A percentile compares a stretch with the other conserved stretches of the same genome.
Conservation (phyloP, 1,140 invertebrate genomes). For the Druon quercuslanigerum region DNA sequence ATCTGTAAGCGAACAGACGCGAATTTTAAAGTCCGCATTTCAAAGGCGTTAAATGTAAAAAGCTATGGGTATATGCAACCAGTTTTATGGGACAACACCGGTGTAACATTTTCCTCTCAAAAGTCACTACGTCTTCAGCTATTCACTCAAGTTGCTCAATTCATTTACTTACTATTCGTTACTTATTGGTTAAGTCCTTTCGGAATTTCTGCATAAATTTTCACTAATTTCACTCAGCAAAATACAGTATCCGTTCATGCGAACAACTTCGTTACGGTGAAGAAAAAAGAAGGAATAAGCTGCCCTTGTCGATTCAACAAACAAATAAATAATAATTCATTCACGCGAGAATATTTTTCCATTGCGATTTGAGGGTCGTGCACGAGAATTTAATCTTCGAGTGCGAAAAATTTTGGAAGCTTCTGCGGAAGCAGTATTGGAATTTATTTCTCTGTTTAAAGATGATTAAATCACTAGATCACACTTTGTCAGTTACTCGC, state of each 20-base stretch:
- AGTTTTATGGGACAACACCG: neutral
- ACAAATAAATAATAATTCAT: neutral
- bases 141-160: conserved; percentile 9
- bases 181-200: neutral
- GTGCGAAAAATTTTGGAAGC: conserved; percentile 56
- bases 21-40: neutral
- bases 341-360: neutral
- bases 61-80: conserved; percentile 29
- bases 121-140: conserved; percentile 5
- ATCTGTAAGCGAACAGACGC: neutral
- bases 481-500: conserved; percentile 61
- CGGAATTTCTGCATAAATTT: conserved; percentile 13
- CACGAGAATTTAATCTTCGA: conserved; percentile 60
- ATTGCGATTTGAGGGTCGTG: conserved; percentile 35
- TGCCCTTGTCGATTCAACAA: neutral
- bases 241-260: conserved; percentile 20
- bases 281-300: neutral
- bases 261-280: conserved; percentile 16
- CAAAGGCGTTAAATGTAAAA: neutral
- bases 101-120: conserved; percentile 10
- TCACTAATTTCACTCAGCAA: conserved; percentile 30
- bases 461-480: conserved; percentile 67
- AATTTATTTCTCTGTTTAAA: conserved; percentile 62
- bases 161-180: conserved; percentile 12
- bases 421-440: conserved; percentile 48